Evolutionary conservation across 1,140 invertebrate species (phyloP).

Genomic region (Oscheius sp.): DNA sequence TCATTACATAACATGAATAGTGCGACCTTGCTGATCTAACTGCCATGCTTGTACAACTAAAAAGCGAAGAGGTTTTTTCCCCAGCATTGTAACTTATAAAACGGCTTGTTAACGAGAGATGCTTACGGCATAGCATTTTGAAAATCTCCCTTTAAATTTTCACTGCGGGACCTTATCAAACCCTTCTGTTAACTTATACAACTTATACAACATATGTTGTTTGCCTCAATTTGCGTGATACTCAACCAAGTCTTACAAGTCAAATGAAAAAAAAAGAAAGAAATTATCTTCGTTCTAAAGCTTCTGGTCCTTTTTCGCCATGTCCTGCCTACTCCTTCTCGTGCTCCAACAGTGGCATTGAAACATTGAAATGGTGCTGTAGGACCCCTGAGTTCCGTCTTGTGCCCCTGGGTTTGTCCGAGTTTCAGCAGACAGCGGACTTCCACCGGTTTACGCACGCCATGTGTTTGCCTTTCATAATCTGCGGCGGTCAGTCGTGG

Average conservation of each 20-base stretch:
- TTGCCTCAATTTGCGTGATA: too few relatives aligned
- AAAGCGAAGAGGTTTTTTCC: too few relatives aligned
- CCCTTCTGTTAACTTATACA: too few relatives aligned
- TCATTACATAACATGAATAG: too few relatives aligned
- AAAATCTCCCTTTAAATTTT: too few relatives aligned
- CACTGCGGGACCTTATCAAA: too few relatives aligned
- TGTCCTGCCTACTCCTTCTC: neutral
- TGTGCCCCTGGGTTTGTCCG: neutral
- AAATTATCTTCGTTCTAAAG: neutral
- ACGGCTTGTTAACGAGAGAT: too few relatives aligned
- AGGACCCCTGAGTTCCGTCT: neutral
- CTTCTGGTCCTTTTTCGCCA: neutral
- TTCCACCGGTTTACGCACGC: constrained; percentile 12
- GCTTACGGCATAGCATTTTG: too few relatives aligned
- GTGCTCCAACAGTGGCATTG: neutral
- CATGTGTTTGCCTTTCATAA: constrained; percentile 11
- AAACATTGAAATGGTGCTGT: neutral
- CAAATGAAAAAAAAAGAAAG: neutral
- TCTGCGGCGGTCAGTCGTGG: constrained; percentile 6
- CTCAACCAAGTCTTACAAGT: neutral
- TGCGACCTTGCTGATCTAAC: too few relatives aligned
- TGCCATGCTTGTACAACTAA: too few relatives aligned
- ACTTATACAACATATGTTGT: too few relatives aligned
- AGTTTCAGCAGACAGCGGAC: neutral
- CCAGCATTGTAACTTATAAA: too few relatives aligned